Evolutionary conservation across 2,113 vertebrate genomes (phyloP).

Genomic region (Cyphomyrus plagiostoma): DNA sequence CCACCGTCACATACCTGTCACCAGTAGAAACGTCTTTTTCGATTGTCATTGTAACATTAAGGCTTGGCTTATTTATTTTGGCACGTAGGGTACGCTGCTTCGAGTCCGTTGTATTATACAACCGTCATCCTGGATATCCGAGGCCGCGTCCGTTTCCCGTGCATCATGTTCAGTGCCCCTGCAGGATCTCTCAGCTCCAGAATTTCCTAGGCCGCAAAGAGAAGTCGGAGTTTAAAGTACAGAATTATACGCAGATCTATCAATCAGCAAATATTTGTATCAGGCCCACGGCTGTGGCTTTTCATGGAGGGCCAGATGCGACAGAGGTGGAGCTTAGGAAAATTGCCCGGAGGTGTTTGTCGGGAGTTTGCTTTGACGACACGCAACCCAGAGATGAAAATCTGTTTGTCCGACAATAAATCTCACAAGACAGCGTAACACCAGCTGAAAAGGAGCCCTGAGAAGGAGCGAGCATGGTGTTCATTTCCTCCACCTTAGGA

Average conservation of each 20-base stretch:
- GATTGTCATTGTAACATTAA: neutral
- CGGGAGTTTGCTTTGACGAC: conserved; percentile 7
- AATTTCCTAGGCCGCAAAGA: neutral
- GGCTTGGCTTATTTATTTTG: neutral
- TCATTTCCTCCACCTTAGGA: neutral
- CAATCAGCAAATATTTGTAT: conserved; percentile 49
- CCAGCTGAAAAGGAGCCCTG: neutral
- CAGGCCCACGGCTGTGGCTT: conserved; percentile 5
- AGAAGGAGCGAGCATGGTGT: neutral
- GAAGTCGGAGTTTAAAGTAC: neutral
- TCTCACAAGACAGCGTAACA: neutral
- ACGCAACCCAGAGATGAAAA: neutral
- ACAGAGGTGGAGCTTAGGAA: conserved; percentile 42
- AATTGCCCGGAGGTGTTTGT: conserved; percentile 17
- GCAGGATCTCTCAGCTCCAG: neutral
- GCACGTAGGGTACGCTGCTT: neutral
- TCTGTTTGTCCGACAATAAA: neutral
- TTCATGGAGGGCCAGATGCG: conserved; percentile 57
- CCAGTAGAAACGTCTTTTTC: neutral
- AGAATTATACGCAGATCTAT: conserved; percentile 24
- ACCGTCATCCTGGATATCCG: neutral
- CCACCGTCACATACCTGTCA: neutral
- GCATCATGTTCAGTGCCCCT: neutral
- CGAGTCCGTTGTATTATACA: neutral
- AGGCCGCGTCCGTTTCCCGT: neutral